A percentile compares a stretch with the other conserved stretches of the same genome.
Evolutionary conservation across 2,797 vertebrate species (phyloP).

Genomic region (Mycteria americana): DNA sequence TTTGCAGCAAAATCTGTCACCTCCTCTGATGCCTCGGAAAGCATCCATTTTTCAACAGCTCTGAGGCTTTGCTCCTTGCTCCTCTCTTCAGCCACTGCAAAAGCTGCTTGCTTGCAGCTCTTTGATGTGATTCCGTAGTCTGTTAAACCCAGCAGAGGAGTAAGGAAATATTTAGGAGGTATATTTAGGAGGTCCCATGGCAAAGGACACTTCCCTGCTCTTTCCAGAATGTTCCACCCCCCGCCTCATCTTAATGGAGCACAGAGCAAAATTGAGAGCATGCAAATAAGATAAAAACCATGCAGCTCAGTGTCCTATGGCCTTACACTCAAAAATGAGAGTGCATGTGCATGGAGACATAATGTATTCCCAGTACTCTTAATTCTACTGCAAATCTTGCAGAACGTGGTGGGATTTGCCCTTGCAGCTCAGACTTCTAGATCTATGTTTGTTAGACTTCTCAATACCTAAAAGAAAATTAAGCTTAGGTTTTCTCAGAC

Average conservation of each 20-base stretch:
- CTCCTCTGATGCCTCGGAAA: not conserved
- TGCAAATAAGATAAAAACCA: not conserved
- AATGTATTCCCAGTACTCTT: not conserved
- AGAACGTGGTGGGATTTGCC: not conserved
- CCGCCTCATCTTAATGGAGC: not conserved
- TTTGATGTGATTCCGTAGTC: not conserved
- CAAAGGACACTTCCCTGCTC: not conserved
- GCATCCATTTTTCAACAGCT: not conserved
- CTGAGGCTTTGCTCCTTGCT: not conserved
- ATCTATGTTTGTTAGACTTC: not conserved
- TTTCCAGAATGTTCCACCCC: not conserved
- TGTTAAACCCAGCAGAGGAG: not conserved
- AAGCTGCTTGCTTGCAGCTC: not conserved
- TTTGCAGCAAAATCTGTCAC: not conserved
- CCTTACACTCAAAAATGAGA: not conserved
- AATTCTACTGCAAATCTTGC: not conserved
- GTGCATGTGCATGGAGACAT: not conserved
- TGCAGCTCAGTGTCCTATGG: not conserved
- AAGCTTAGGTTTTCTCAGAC: not conserved
- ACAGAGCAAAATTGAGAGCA: not conserved
- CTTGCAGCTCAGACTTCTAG: not conserved
- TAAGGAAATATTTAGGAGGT: not conserved
- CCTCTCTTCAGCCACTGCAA: not conserved
- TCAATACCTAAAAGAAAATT: not conserved
- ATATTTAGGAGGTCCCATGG: not conserved